Percentiles rank a stretch among this genome's conserved stretches.
These are phyloP conservation scores for Pomatostomus ruficeps DNA, from an alignment of 2,113 vertebrate species.

Conservation along the genomic window DNA sequence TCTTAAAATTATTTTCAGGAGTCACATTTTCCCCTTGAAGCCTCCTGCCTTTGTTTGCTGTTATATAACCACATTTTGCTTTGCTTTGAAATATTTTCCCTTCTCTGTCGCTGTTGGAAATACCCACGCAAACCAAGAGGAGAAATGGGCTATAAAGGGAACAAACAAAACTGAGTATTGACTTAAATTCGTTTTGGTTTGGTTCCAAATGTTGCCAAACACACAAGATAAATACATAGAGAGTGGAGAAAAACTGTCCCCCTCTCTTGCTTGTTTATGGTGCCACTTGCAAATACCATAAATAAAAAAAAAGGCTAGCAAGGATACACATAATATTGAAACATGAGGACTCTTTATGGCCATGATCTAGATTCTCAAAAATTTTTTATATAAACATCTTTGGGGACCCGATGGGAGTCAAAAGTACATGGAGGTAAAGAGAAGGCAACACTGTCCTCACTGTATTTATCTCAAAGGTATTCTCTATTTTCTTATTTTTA, in stretches of 20 bases:
- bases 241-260: not conserved
- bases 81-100: constrained; percentile 51
- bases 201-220: constrained; percentile 42
- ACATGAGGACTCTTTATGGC: not conserved
- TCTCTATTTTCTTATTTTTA: not conserved
- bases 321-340: not conserved
- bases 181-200: constrained; percentile 42
- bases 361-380: not conserved
- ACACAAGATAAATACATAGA: not conserved
- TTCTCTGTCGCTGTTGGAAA: constrained; percentile 37
- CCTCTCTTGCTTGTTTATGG: not conserved
- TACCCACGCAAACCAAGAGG: constrained; percentile 51
- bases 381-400: not conserved
- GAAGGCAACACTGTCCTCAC: not conserved
- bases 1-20: constrained; percentile 11
- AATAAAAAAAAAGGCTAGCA: not conserved
- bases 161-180: constrained; percentile 28
- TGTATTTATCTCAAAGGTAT: not conserved
- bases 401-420: not conserved
- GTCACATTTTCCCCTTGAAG: constrained; percentile 4
- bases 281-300: not conserved
- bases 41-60: constrained; percentile 24
- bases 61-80: constrained; percentile 36
- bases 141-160: constrained; percentile 51
- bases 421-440: not conserved